phyloP scores from a whole-genome alignment of 2,113 vertebrate genomes.

The Solenodon paradoxus region DNA sequence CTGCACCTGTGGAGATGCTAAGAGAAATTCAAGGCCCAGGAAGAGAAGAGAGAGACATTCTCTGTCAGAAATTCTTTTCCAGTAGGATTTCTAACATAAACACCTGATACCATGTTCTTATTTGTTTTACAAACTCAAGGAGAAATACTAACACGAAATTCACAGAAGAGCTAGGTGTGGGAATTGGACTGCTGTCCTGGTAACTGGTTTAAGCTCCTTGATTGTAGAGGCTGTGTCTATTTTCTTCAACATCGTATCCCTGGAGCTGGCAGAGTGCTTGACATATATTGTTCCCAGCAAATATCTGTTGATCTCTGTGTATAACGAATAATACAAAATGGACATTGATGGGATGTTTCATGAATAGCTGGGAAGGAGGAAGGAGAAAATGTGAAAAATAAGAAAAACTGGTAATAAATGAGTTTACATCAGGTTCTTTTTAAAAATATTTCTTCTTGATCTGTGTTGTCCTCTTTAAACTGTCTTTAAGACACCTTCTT shows the following conservation, averaged over 20 bases:
- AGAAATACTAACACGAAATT: background rate
- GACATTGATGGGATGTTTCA: background rate
- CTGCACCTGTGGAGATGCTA: background rate
- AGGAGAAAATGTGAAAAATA: background rate
- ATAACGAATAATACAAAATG: background rate
- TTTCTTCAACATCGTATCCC: background rate
- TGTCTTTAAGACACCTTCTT: background rate
- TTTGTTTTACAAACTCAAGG: slow-evolving; percentile 33
- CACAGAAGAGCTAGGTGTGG: background rate
- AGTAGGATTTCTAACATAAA: background rate
- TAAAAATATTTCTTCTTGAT: background rate
- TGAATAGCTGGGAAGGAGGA: background rate
- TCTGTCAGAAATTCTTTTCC: background rate
- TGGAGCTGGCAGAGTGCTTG: background rate
- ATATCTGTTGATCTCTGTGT: background rate
- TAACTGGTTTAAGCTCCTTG: background rate
- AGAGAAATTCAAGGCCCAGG: background rate
- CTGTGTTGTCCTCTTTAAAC: background rate
- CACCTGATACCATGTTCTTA: background rate
- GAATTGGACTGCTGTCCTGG: background rate
- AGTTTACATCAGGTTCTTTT: background rate
- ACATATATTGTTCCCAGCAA: background rate
- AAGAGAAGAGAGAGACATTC: background rate
- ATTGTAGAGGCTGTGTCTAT: background rate
- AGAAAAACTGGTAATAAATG: background rate